Evolutionary conservation across 1,140 invertebrate species (phyloP).

Genomic region (Nasonia giraulti): DNA sequence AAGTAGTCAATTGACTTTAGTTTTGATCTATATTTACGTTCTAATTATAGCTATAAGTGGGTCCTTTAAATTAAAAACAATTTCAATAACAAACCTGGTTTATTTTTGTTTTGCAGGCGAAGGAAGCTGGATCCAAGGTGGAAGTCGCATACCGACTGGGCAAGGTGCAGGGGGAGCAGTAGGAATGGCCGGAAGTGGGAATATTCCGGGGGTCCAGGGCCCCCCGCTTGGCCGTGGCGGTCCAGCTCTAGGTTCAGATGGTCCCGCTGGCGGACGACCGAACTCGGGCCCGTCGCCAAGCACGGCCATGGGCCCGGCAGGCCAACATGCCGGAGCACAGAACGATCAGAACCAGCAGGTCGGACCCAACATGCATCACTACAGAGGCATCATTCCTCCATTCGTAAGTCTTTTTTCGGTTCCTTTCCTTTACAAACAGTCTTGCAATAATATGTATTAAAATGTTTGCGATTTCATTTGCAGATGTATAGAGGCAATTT

Average conservation of each 20-base stretch:
- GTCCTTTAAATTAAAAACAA: too few species aligned
- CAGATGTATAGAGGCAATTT: constrained; percentile 74
- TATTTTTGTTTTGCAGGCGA: constrained; percentile 75
- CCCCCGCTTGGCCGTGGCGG: constrained; percentile 69
- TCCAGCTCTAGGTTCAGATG: constrained; percentile 62
- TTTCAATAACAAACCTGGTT: not conserved
- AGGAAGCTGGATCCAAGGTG: constrained; percentile 87
- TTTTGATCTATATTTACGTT: too few species aligned
- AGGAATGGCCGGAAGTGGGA: constrained; percentile 74
- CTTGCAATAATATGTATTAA: not conserved
- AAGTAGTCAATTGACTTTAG: too few species aligned
- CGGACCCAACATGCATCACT: constrained; percentile 74
- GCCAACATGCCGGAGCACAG: constrained; percentile 72
- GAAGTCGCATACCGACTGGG: constrained; percentile 76
- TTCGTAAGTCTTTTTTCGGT: constrained; percentile 76
- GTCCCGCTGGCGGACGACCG: constrained; percentile 71
- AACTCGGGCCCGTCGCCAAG: constrained; percentile 74
- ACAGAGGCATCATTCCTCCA: constrained; percentile 84
- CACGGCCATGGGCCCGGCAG: constrained; percentile 78
- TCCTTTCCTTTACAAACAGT: constrained; percentile 22
- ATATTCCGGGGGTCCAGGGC: constrained; percentile 76
- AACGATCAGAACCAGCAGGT: constrained; percentile 65
- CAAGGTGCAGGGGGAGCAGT: constrained; percentile 71
- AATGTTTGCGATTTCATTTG: constrained; percentile 1
- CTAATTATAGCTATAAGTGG: too few species aligned